Evolutionary conservation across 2,888 invertebrate genomes (phyloP).

Genomic region (Loripinus fragilis): DNA sequence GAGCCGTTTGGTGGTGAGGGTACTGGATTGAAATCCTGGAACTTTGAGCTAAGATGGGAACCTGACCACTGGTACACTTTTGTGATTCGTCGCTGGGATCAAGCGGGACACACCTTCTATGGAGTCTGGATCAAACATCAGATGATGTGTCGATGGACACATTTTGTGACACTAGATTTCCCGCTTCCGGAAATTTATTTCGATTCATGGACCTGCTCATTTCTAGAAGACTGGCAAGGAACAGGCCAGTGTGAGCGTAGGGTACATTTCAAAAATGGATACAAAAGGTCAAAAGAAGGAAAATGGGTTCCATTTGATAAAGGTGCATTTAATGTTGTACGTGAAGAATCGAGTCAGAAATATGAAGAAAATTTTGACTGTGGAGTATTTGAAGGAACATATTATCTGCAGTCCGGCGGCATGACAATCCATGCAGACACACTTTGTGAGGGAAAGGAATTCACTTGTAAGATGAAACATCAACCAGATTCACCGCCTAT

Average conservation of each 20-base stretch:
- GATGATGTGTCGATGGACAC: constrained; percentile 58
- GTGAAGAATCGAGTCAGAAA: constrained; percentile 45
- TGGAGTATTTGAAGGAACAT: constrained; percentile 44
- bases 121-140: constrained; percentile 69
- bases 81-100: constrained; percentile 65
- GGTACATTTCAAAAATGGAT: constrained; percentile 61
- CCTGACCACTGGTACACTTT: constrained; percentile 68
- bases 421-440: constrained; percentile 49
- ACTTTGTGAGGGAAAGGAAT: constrained; percentile 40
- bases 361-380: constrained; percentile 58
- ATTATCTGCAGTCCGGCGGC: constrained; percentile 66
- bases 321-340: constrained; percentile 59
- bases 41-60: constrained; percentile 67
- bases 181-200: constrained; percentile 61
- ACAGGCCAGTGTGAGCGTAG: constrained; percentile 57
- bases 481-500: constrained; percentile 53
- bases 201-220: constrained; percentile 57
- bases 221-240: constrained; percentile 70
- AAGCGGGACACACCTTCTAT: constrained; percentile 57
- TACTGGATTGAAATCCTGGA: constrained; percentile 68
- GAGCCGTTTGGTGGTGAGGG: constrained; percentile 69
- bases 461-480: constrained; percentile 24
- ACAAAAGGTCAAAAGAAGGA: constrained; percentile 52
- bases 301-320: constrained; percentile 62
- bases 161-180: constrained; percentile 66